Base-by-base conservation (phyloP, 2,113 vertebrate species). In the Dolichallabes microphthalmus region DNA sequence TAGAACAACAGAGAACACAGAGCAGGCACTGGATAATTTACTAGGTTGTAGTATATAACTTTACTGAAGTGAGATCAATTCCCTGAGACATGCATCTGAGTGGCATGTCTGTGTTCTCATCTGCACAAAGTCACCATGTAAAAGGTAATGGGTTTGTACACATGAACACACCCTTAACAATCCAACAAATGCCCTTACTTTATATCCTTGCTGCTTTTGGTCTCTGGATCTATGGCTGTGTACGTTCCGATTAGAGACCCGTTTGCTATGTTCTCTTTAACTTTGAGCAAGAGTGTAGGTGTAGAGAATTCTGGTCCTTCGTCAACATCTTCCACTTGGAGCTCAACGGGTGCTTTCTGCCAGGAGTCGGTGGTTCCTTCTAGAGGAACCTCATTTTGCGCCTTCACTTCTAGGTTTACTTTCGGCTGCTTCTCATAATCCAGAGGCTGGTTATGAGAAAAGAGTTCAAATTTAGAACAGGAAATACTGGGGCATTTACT, bases 281-380 rank as follows among this genome's bases (percentile, higher is more conserved):
- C 92, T 0, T 91, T 88, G 12, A 97, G 45, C n/a, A 87, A 35
- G 82, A 94, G 89, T 6, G 92, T 78, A 13, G 88, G 86, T 0
- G 94, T 93, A 0, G 89, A 88, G 30, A 96, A 97, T 86, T 95
- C 95, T 0, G 96, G 96, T 0, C 96, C 96, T 90, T 97, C 96
- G 14, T 97, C 96, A 4, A 87, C 17, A 61, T 97, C 89, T 87
- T 82, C 85, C 58, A 97, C 88, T 1, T 86, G 91, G 35, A 97
- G 91, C 0, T 92, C 93, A 64, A 97, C 94, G 13, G 92, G 89
- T 85, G 92, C 85, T 19, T 93, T 94, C 45, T 92, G 91, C 93
- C 93, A 94, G 2, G 90, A 83, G 52, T 88, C 73, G 0, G 88
- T 85, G 35, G 83, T 88, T 55, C 93, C 90, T 63, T 91, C 14